These are phyloP conservation scores for Ageneiosus marmoratus DNA, from an alignment of 2,113 vertebrate genomes.

Conservation along the genomic window DNA sequence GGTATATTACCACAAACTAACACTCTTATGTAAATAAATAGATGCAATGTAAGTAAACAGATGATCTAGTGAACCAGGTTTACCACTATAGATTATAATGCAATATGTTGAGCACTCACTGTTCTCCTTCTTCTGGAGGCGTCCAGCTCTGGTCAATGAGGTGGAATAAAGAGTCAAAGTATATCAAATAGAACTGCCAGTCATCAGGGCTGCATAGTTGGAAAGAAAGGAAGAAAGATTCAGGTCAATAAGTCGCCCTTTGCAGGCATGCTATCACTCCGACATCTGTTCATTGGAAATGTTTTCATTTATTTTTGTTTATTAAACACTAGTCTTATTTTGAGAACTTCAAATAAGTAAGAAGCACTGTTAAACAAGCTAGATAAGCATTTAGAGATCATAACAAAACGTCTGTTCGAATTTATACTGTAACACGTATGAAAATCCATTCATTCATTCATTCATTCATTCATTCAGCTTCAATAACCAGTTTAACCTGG, in stretches of 20 bases:
- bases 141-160: slow-evolving; percentile 89
- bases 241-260: background rate
- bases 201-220: slow-evolving; percentile 85
- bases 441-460: background rate
- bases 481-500: background rate
- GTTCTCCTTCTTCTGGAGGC: slow-evolving; percentile 83
- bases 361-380: background rate
- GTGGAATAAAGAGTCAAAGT: slow-evolving; percentile 94
- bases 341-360: background rate
- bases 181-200: slow-evolving; percentile 96
- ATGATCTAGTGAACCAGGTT: background rate
- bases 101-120: slow-evolving; percentile 79
- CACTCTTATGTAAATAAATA: background rate
- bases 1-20: background rate
- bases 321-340: background rate
- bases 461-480: background rate
- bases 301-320: background rate
- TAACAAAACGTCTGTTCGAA: background rate
- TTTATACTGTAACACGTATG: background rate
- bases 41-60: background rate
- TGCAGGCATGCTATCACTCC: background rate
- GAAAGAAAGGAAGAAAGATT: background rate
- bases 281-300: background rate
- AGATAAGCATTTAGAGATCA: background rate
- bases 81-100: too few species aligned